Evolutionary conservation across 2,113 vertebrate species (phyloP).

Genomic region (Oplegnathus fasciatus): DNA sequence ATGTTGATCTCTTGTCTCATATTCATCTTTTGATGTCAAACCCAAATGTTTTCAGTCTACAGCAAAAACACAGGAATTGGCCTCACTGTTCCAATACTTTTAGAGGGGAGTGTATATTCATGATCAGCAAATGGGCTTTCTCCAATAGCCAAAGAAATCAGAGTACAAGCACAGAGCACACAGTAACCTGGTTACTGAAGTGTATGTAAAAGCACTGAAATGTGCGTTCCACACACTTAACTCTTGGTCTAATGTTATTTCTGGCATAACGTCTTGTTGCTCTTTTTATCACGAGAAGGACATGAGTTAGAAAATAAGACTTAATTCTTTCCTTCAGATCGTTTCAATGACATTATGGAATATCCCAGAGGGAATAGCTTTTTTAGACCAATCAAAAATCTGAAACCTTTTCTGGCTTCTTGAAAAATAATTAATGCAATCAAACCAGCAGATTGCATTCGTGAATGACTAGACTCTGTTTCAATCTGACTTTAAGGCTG

Average conservation of each 20-base stretch:
- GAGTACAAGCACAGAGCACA: neutral
- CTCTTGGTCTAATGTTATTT: conserved; percentile 2
- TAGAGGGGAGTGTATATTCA: too few species aligned
- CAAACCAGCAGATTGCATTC: conserved; percentile 20
- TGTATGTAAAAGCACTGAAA: neutral
- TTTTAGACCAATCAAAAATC: conserved; percentile 4
- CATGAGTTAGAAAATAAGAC: neutral
- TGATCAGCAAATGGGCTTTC: neutral
- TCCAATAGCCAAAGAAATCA: neutral
- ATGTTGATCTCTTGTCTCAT: too few species aligned
- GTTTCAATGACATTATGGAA: neutral
- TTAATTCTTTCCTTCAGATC: neutral
- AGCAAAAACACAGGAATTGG: too few species aligned
- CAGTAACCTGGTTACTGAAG: neutral
- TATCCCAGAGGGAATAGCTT: neutral
- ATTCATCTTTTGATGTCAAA: too few species aligned
- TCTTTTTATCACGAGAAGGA: neutral
- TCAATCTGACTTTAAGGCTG: neutral
- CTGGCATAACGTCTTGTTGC: neutral
- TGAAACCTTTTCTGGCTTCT: neutral
- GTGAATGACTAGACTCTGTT: neutral
- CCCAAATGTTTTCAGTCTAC: too few species aligned
- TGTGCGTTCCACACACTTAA: neutral
- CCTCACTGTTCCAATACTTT: too few species aligned
- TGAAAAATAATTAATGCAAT: conserved; percentile 19